These are phyloP conservation scores for Scaptomyza caliginosa DNA, from an alignment of 2,888 invertebrate genomes.

Conservation along the genomic window DNA sequence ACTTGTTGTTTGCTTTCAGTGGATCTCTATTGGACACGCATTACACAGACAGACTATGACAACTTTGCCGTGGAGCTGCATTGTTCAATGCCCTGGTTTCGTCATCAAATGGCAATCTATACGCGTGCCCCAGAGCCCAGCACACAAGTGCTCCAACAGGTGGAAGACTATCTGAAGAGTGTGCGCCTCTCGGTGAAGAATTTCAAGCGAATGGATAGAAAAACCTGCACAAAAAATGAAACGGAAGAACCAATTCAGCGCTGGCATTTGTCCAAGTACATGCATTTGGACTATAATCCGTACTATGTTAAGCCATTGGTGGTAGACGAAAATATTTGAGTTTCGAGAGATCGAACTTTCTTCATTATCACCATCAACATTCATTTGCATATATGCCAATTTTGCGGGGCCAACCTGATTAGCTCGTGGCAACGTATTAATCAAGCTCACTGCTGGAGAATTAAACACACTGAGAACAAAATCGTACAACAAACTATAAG, in stretches of 20 bases:
- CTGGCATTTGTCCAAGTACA: slow-evolving; percentile 54
- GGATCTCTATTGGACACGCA: slow-evolving; percentile 57
- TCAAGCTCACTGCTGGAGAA: slow-evolving; percentile 21
- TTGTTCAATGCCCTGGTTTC: slow-evolving; percentile 59
- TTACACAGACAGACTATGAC: slow-evolving; percentile 48
- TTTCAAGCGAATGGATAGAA: slow-evolving; percentile 24
- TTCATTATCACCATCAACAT: slow-evolving; percentile 36
- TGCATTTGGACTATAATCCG: slow-evolving; percentile 52
- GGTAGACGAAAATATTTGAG: slow-evolving; percentile 42
- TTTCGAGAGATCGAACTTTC: slow-evolving; percentile 51
- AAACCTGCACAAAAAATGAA: slow-evolving; percentile 20
- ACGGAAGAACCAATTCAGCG: slow-evolving; percentile 28
- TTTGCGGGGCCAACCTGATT: slow-evolving; percentile 51
- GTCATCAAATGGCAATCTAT: slow-evolving; percentile 51
- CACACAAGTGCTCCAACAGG: slow-evolving; percentile 1
- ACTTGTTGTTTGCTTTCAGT: slow-evolving; percentile 18
- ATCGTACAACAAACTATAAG: background rate
- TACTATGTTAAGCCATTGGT: slow-evolving; percentile 54
- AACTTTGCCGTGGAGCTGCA: slow-evolving; percentile 54
- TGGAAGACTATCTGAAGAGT: slow-evolving; percentile 35
- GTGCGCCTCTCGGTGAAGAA: slow-evolving; percentile 12
- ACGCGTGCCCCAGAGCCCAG: slow-evolving; percentile 23
- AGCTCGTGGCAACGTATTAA: slow-evolving; percentile 51
- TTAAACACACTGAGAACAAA: slow-evolving; percentile 24
- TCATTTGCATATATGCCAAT: slow-evolving; percentile 64